Percentiles rank a stretch among this genome's conserved stretches.
Evolutionary conservation across 1,140 invertebrate species (phyloP).

Genomic region (Mya arenaria): DNA sequence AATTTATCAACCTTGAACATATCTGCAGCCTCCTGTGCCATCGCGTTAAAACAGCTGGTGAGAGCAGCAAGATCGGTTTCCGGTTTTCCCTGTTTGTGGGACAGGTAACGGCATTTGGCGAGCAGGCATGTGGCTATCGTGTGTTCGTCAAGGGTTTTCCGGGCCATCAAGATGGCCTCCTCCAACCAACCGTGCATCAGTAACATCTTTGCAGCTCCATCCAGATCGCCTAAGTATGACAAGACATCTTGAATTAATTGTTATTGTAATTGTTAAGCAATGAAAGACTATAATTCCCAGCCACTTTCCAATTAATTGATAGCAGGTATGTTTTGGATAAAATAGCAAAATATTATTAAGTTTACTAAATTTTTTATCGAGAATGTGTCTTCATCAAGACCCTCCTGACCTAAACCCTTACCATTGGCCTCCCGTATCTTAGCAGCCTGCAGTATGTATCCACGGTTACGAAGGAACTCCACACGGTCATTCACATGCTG

Average conservation of each 20-base stretch:
- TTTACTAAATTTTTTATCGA: not conserved
- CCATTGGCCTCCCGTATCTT: slow-evolving; percentile 60
- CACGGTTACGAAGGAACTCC: slow-evolving; percentile 64
- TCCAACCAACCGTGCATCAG: slow-evolving; percentile 49
- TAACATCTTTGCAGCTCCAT: slow-evolving; percentile 58
- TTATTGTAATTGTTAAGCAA: not conserved
- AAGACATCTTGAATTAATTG: not conserved
- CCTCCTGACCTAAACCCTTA: too few relatives aligned
- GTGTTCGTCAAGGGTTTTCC: slow-evolving; percentile 44
- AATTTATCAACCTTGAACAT: too few relatives aligned
- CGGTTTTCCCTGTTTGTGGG: too few relatives aligned
- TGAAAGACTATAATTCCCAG: not conserved
- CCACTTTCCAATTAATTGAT: not conserved
- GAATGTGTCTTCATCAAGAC: not conserved
- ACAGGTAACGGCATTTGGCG: slow-evolving; percentile 25
- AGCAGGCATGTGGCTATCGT: slow-evolving; percentile 57
- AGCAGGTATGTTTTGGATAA: not conserved
- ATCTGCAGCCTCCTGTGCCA: too few relatives aligned
- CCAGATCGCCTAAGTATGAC: slow-evolving; percentile 57
- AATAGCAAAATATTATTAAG: not conserved
- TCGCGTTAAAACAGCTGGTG: too few relatives aligned
- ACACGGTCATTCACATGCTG: slow-evolving; percentile 63
- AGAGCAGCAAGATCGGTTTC: too few relatives aligned
- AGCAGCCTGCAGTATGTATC: slow-evolving; percentile 62
- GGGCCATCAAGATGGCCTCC: slow-evolving; percentile 58